Evolutionary conservation across 2,113 vertebrate genomes (phyloP).

Genomic region (Phrynosoma blainvillii): DNA sequence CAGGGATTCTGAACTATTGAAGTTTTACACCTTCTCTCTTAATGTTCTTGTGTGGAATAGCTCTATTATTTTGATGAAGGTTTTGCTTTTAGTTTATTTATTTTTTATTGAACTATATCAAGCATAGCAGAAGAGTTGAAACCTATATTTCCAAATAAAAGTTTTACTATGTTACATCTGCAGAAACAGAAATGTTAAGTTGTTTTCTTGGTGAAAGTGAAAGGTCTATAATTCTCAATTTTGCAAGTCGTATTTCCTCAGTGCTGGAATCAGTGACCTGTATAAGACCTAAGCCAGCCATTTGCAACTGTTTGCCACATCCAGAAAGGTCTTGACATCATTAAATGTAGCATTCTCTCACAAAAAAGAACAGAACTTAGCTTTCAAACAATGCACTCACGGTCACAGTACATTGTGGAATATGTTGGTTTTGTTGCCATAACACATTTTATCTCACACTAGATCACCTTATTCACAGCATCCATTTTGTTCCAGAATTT

Average conservation of each 20-base stretch:
- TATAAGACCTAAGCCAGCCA: slow-evolving; percentile 2
- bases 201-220: background rate
- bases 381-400: background rate
- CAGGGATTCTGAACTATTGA: no score
- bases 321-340: slow-evolving; percentile 6
- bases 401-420: background rate
- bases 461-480: background rate
- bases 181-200: background rate
- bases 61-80: background rate
- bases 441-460: background rate
- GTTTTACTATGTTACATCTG: background rate
- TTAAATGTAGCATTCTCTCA: slow-evolving; percentile 23
- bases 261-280: background rate
- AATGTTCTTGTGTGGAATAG: background rate
- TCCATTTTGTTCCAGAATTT: background rate
- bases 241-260: background rate
- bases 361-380: background rate
- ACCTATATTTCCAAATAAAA: background rate
- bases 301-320: background rate
- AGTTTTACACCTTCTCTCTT: background rate
- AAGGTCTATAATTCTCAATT: slow-evolving; percentile 1
- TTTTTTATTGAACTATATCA: background rate
- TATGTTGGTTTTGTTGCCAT: background rate
- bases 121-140: background rate
- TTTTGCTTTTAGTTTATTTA: background rate